Evolutionary conservation across 2,888 invertebrate species (phyloP).

Genomic region (Mimachlamys varia): DNA sequence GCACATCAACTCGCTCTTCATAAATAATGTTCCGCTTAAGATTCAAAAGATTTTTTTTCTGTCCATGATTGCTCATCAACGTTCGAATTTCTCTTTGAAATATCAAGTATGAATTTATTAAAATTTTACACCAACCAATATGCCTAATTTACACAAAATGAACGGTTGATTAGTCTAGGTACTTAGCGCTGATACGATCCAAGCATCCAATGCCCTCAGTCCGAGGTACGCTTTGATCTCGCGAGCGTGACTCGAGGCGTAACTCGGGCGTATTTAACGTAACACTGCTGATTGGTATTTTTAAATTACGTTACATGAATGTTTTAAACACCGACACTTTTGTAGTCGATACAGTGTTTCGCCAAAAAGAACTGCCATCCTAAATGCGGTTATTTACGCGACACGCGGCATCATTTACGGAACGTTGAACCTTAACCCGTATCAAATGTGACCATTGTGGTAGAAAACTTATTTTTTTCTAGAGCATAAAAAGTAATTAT

Average conservation of each 20-base stretch:
- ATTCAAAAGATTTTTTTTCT: neutral
- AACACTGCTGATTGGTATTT: neutral
- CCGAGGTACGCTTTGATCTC: constrained; percentile 1
- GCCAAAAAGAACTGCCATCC: neutral
- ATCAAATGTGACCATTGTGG: neutral
- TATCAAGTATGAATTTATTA: constrained; percentile 25
- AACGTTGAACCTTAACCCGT: neutral
- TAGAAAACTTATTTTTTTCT: too few relatives aligned
- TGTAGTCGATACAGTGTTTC: neutral
- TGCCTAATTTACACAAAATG: neutral
- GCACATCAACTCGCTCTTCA: neutral
- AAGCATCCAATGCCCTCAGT: neutral
- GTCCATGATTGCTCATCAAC: neutral
- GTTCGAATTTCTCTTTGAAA: constrained; percentile 31
- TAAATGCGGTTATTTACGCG: neutral
- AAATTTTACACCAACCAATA: constrained; percentile 15
- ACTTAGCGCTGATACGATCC: constrained; percentile 13
- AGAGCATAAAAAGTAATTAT: too few relatives aligned
- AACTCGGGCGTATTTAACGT: neutral
- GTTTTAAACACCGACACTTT: neutral
- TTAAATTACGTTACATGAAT: neutral
- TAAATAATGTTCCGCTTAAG: neutral
- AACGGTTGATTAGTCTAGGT: constrained; percentile 3
- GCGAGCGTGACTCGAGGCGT: neutral
- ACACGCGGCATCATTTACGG: neutral